Evolutionary conservation across 1,140 invertebrate genomes (phyloP), one percentile per base, ranked within the genome.

Genomic region (Maniola jurtina): DNA sequence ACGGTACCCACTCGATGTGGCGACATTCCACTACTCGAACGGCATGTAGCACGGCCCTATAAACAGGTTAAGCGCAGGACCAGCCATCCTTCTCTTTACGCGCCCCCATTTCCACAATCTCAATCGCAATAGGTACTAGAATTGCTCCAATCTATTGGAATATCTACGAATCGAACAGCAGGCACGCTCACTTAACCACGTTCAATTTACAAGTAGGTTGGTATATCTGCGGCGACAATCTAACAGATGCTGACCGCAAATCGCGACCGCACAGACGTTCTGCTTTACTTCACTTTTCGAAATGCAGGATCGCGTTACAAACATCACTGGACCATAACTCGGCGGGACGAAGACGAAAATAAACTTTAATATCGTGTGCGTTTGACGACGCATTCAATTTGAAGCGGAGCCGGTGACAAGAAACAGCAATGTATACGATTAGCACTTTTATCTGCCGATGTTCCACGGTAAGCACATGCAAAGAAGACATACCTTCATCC

Each of bases 401-500:
- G 84, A 83, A 78, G 76, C 76, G 73, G 76, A 65, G 67, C 74
- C 74, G 80, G 82, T 83, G 84, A 88, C 81, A 86, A 72, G 66
- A 71, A 70, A 68, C 70, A 72, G 58, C 61, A 61, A 61, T 60
- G 48, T n/a, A 68, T 64, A 25, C 8, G 38, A 36, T 36, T 47
- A 15, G 42, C 52, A 54, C 33, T 55, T 34, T 33, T 35, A 48
- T 33, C 48, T 62, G 59, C 56, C 16, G 48, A 47, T 60, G 62
- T 67, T 57, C 67, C 35, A 50, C 16, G 55, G 60, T 48, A 61
- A 65, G 50, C 42, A 11, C 14, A 58, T 61, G 56, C 52, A 45
- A 74, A 68, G 66, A 62, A 57, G 64, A 85, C 95, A 95, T 95
- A 99, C 99, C 99, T 96, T 99, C 98, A 89, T 99, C 99, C 84